Percentiles rank a stretch among this genome's conserved stretches.
Conservation (phyloP, 1,140 invertebrate species). For the Episyrphus balteatus region DNA sequence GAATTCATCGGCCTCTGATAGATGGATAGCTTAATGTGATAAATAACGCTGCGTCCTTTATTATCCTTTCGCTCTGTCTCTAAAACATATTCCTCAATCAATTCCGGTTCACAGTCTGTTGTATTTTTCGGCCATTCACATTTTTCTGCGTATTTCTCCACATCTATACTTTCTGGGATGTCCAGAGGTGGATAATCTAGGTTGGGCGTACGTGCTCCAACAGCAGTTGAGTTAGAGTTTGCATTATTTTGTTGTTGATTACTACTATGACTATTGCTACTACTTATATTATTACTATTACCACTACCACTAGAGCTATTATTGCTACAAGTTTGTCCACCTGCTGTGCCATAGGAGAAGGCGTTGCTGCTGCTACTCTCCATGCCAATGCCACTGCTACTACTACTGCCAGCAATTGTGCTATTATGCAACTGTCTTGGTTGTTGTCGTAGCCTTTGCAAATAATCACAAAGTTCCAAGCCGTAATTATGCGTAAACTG, state of each 20-base stretch:
- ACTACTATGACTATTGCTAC: too few relatives aligned
- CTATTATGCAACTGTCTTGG: conserved; percentile 9
- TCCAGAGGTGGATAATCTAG: conserved; percentile 36
- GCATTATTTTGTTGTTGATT: too few relatives aligned
- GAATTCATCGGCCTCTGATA: conserved; percentile 74
- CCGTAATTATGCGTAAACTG: conserved; percentile 68
- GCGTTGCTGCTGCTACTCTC: conserved; percentile 36
- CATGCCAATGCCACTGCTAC: conserved; percentile 12
- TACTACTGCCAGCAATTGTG: background rate
- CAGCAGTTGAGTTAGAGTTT: too few relatives aligned
- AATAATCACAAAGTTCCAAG: conserved; percentile 60
- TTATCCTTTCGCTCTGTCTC: conserved; percentile 61
- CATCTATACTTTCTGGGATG: conserved; percentile 34
- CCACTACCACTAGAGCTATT: background rate
- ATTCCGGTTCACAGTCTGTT: conserved; percentile 66
- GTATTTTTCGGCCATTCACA: conserved; percentile 55
- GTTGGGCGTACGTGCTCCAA: conserved; percentile 27
- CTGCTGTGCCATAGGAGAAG: conserved; percentile 21
- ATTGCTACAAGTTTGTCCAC: background rate
- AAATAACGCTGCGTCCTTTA: conserved; percentile 43
- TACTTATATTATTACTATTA: too few relatives aligned
- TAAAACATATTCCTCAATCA: conserved; percentile 80
- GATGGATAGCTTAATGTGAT: conserved; percentile 78
- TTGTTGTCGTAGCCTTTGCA: conserved; percentile 31
- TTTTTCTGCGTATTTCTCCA: conserved; percentile 44